Evolutionary conservation across 2,888 invertebrate genomes (phyloP).

Genomic region (Blastobasis adustella): DNA sequence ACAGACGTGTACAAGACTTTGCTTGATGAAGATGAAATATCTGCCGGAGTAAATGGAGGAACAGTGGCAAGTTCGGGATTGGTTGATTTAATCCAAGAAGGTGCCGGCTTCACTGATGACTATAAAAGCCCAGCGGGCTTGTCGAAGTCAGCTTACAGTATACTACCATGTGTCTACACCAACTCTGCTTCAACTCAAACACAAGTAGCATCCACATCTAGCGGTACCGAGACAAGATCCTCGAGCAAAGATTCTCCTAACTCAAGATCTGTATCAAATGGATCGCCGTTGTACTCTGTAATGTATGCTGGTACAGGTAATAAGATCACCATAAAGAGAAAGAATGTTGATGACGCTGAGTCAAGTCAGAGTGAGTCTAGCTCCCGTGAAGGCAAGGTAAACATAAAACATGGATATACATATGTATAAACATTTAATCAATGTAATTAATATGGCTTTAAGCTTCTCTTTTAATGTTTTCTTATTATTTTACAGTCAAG

Average conservation of each 20-base stretch:
- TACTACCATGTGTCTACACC: constrained; percentile 82
- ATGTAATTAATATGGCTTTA: constrained; percentile 22
- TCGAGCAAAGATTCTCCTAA: constrained; percentile 53
- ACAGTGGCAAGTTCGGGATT: constrained; percentile 75
- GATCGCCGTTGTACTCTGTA: constrained; percentile 79
- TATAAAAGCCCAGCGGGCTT: constrained; percentile 83
- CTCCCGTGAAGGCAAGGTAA: constrained; percentile 59
- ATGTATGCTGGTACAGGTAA: constrained; percentile 87
- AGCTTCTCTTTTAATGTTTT: constrained; percentile 21
- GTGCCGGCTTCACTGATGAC: constrained; percentile 84
- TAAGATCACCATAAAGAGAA: constrained; percentile 88
- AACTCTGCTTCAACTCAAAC: constrained; percentile 73
- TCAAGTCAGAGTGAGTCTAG: constrained; percentile 48
- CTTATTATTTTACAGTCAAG: constrained; percentile 52
- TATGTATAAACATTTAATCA: not conserved
- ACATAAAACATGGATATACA: not conserved
- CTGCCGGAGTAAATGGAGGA: constrained; percentile 66
- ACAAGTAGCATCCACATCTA: constrained; percentile 49
- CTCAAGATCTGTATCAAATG: constrained; percentile 55
- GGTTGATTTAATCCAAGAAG: constrained; percentile 86
- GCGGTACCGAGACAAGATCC: constrained; percentile 40
- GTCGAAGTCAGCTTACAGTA: constrained; percentile 83
- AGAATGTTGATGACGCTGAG: constrained; percentile 77
- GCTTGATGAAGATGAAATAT: constrained; percentile 68
- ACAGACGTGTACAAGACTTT: constrained; percentile 81